phyloP scores from a whole-genome alignment of 2,113 vertebrate species.

The Colinus virginianus region DNA sequence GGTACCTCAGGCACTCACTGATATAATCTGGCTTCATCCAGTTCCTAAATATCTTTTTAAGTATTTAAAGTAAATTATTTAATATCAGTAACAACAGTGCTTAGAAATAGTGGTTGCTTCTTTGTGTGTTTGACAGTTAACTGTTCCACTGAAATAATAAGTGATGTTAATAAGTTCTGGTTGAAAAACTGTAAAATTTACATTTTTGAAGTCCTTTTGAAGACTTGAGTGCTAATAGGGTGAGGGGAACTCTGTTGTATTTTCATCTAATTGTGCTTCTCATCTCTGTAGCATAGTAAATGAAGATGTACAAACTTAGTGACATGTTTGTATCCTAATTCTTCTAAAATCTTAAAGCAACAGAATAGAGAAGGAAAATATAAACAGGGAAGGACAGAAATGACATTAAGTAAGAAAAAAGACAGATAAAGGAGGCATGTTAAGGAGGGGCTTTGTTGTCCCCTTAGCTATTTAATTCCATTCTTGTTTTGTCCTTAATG shows the following conservation, averaged over 20 bases:
- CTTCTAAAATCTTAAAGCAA: background rate
- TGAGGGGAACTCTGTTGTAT: background rate
- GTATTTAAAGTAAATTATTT: background rate
- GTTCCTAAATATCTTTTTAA: background rate
- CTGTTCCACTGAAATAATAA: background rate
- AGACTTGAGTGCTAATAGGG: background rate
- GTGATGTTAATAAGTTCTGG: background rate
- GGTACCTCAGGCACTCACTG: background rate
- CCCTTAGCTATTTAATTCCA: slow-evolving; percentile 17
- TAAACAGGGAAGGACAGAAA: background rate
- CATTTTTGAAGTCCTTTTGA: background rate
- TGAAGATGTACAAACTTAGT: background rate
- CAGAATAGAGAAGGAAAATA: background rate
- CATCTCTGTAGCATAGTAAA: background rate
- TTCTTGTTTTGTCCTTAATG: background rate
- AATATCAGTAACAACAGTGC: background rate
- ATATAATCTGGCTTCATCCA: background rate
- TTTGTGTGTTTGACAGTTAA: background rate
- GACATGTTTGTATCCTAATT: background rate
- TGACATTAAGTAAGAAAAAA: background rate
- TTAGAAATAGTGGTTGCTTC: background rate
- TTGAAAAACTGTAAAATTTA: background rate
- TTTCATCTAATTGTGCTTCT: background rate
- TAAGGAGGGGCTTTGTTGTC: background rate
- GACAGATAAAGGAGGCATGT: background rate